A percentile compares a stretch with the other conserved stretches of the same genome.
phyloP scores from a whole-genome alignment of 2,797 vertebrate species.

The Phylloscopus collybita region DNA sequence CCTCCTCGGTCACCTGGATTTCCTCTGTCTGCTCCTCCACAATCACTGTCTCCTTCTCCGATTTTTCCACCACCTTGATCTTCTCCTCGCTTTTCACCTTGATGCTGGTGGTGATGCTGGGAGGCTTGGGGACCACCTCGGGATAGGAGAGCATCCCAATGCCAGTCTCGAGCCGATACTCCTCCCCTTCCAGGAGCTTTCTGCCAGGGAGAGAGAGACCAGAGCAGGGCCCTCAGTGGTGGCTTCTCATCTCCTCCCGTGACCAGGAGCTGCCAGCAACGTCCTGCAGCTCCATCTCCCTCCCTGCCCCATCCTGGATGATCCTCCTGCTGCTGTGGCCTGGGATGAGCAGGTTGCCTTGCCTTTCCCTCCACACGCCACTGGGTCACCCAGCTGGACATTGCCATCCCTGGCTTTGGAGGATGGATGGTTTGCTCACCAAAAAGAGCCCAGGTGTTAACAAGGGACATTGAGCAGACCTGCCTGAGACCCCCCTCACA shows the following conservation, averaged over 20 bases:
- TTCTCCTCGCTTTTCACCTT: slow-evolving; percentile 89
- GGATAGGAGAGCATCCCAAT: slow-evolving; percentile 83
- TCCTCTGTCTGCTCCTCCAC: slow-evolving; percentile 93
- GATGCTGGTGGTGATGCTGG: slow-evolving; percentile 75
- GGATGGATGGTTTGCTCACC: background rate
- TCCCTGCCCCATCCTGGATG: background rate
- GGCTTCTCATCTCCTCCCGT: background rate
- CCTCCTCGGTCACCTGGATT: slow-evolving; percentile 91
- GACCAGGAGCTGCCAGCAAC: background rate
- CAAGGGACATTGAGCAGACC: background rate
- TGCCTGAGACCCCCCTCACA: background rate
- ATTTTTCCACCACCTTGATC: slow-evolving; percentile 82
- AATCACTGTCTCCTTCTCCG: slow-evolving; percentile 89
- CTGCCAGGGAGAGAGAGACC: slow-evolving; percentile 74
- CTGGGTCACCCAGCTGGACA: accelerated
- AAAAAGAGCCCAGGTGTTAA: background rate
- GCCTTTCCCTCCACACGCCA: background rate
- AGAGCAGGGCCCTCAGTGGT: background rate
- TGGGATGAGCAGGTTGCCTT: background rate
- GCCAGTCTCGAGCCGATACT: slow-evolving; percentile 86
- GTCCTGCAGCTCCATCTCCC: background rate
- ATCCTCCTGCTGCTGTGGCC: background rate
- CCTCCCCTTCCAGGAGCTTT: slow-evolving; percentile 93
- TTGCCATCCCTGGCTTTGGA: background rate
- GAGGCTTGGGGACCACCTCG: slow-evolving; percentile 77